phyloP scores from a whole-genome alignment of 2,113 vertebrate species.

The Microtus montanus region DNA sequence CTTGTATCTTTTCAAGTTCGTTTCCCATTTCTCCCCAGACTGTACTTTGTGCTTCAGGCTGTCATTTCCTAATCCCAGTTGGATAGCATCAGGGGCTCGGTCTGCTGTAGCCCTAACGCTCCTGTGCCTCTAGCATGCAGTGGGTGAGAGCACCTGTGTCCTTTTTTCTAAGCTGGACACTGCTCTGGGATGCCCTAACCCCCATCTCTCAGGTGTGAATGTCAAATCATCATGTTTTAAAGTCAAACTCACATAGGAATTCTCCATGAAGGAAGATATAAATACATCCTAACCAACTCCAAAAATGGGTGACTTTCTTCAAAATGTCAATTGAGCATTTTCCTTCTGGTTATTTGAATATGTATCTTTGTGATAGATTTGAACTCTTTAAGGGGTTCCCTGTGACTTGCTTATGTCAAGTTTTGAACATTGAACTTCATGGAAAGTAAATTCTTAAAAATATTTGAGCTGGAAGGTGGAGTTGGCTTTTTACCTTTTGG shows the following conservation, averaged over 20 bases:
- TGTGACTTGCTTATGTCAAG: neutral
- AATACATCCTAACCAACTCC: neutral
- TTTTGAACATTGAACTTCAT: neutral
- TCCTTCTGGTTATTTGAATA: conserved; percentile 22
- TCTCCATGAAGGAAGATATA: neutral
- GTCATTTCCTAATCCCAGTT: neutral
- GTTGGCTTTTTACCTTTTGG: neutral
- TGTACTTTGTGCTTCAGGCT: neutral
- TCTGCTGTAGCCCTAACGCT: neutral
- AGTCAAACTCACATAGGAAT: neutral
- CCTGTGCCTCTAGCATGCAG: neutral
- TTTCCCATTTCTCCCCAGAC: neutral
- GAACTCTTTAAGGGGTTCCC: neutral
- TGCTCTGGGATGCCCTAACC: neutral
- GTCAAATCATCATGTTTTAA: neutral
- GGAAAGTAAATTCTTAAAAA: neutral
- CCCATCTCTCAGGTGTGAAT: neutral
- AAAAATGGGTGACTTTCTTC: neutral
- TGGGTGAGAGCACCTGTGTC: neutral
- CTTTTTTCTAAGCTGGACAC: neutral
- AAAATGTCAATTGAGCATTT: conserved; percentile 15
- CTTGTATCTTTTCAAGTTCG: neutral
- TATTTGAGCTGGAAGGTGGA: neutral
- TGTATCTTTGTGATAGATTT: neutral
- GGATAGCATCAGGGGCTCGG: neutral